Conservation (phyloP, 2,797 vertebrate genomes). For the Sebastes alutus region DNA sequence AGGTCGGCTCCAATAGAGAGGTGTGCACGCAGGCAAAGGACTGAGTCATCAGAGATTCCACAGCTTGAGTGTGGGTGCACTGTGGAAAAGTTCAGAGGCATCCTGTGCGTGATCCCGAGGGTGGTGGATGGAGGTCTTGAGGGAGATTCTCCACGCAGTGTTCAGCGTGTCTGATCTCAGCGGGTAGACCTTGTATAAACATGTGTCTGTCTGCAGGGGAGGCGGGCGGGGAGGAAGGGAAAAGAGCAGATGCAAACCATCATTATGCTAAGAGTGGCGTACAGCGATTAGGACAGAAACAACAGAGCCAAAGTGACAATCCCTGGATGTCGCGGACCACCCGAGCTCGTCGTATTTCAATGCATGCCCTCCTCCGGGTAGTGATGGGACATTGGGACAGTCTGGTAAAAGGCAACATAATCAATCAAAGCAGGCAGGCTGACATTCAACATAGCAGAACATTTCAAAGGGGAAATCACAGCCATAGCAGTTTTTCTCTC, state of each 20-base stretch:
- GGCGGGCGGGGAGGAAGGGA: slow-evolving; percentile 1
- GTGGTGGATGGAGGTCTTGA: slow-evolving; percentile 48
- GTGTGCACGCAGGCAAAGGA: slow-evolving; percentile 13
- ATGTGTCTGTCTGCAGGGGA: slow-evolving; percentile 63
- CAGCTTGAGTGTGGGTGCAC: slow-evolving; percentile 20
- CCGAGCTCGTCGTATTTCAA: slow-evolving; percentile 48
- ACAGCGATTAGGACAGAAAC: slow-evolving; percentile 42
- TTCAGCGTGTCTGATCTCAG: slow-evolving; percentile 67
- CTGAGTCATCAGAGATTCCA: slow-evolving; percentile 42
- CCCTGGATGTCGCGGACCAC: slow-evolving; percentile 51
- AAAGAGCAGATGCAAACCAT: slow-evolving; percentile 44
- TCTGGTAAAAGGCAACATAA: slow-evolving; percentile 76
- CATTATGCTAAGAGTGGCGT: slow-evolving; percentile 41
- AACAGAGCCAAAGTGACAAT: slow-evolving; percentile 46
- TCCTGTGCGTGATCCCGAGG: slow-evolving; percentile 31
- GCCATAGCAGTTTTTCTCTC: slow-evolving; percentile 28
- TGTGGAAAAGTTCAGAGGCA: slow-evolving; percentile 58
- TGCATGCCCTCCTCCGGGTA: slow-evolving; percentile 50
- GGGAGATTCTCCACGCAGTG: slow-evolving; percentile 40
- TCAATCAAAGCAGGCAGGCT: slow-evolving; percentile 76
- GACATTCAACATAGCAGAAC: slow-evolving; percentile 73
- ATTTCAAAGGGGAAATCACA: slow-evolving; percentile 72
- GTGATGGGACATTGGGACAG: slow-evolving; percentile 64
- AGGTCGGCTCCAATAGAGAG: slow-evolving; percentile 28
- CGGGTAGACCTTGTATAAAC: slow-evolving; percentile 65